Percentiles rank a stretch among this genome's conserved stretches.
These are phyloP conservation scores for Drosophila nr. perissopoda DNA, from an alignment of 2,888 invertebrate genomes.

Conservation along the genomic window DNA sequence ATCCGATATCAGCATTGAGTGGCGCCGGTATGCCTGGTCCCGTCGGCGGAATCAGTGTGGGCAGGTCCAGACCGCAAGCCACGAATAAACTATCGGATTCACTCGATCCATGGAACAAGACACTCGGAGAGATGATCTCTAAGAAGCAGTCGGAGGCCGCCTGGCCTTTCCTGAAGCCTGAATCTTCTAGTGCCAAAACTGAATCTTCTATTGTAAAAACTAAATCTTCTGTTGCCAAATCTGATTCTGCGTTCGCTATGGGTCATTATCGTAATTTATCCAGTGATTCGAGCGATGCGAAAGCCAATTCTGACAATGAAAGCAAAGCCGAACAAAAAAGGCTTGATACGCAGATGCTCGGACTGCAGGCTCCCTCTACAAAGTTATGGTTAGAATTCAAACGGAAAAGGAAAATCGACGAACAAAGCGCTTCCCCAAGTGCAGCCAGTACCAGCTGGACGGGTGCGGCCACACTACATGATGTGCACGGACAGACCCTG, in stretches of 20 bases:
- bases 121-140: conserved; percentile 94
- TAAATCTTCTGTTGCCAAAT: too few relatives aligned
- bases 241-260: too few relatives aligned
- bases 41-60: conserved; percentile 82
- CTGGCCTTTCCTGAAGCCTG: conserved; percentile 99
- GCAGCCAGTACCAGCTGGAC: conserved; percentile 75
- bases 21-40: conserved; percentile 82
- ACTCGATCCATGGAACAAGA: conserved; percentile 95
- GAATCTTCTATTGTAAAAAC: too few relatives aligned
- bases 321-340: conserved; percentile 93
- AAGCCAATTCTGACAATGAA: conserved; percentile 95
- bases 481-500: conserved; percentile 79
- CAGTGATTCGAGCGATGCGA: conserved; percentile 89
- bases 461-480: conserved; percentile 76
- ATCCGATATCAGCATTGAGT: conserved; percentile 88
- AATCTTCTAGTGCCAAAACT: conserved; percentile 81
- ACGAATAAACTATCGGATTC: conserved; percentile 95
- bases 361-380: too few relatives aligned
- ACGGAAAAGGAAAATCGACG: conserved; percentile 87
- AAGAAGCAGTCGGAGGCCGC: conserved; percentile 98
- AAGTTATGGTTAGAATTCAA: conserved; percentile 93
- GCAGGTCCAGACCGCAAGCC: conserved; percentile 86
- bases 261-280: conserved; percentile 85
- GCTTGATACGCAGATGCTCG: conserved; percentile 87
- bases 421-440: neutral